Evolutionary conservation across 23 tunicate genomes (phyloP), one percentile per base, ranked within the genome.

Genomic region (Styela clava): DNA sequence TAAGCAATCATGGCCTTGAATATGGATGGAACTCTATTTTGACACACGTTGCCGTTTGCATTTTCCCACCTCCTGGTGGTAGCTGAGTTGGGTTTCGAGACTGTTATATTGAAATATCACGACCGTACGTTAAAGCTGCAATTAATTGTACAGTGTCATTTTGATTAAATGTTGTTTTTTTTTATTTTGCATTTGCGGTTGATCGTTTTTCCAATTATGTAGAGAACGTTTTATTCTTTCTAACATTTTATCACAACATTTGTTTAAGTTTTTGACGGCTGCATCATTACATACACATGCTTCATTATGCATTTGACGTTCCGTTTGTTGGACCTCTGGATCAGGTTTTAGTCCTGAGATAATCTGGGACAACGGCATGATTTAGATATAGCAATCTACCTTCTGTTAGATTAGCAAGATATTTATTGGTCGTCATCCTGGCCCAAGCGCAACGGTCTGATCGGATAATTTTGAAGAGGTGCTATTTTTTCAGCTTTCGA

Each of bases 281-380:
- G 85, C 82, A 16, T 91, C 97, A 36, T 79, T 80, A 32, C 61
- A 81, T 1, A 78, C 21, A 16, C 73, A 69, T 9, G 82, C 90
- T 78, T 86, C 97, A 0, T 20, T 33, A 20, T 70, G 23, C 21
- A 85, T 68, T 34, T 91, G 97, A 63, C 78, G 78, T 68, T 92
- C 97, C 3, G 83, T 74, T 74, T 87, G 81, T 52, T 93, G 93
- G 20, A 93, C 98, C 63, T 84, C 89, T 22, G 98, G 98, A 74
- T 87, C 91, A 27, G 93, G 89, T 79, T 93, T n/a, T 93, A 2
- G 98, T 93, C 68, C 98, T 70, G 35, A 93, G 83, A 70, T 93
- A 93, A 74, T 93, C 89, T 27, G 98, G 98, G 1, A 84, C 89
- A 61, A 83, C 86, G 20, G 98, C 85, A 88, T 93, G 98, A 26